Percentiles rank a stretch among this genome's conserved stretches.
Evolutionary conservation across 1,140 invertebrate genomes (phyloP).

Genomic region (Lutraria rhynchaena): DNA sequence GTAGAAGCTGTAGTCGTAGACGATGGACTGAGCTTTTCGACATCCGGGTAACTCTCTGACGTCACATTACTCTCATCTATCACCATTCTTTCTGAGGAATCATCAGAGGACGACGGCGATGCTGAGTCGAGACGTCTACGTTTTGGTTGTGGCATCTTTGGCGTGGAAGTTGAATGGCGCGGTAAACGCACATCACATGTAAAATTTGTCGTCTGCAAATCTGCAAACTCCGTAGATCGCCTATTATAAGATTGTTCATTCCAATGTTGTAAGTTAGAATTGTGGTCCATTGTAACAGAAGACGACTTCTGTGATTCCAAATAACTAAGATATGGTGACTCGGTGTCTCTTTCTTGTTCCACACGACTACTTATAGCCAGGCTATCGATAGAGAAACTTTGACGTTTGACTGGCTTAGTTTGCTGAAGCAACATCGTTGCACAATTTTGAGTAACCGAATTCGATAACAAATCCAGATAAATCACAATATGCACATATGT

Average conservation of each 20-base stretch:
- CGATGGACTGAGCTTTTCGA: constrained; percentile 26
- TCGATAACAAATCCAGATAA: background rate
- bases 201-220: background rate
- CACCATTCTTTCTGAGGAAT: constrained; percentile 34
- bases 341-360: constrained; percentile 1
- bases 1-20: background rate
- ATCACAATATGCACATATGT: background rate
- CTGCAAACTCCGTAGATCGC: no score
- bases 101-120: constrained; percentile 31
- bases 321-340: constrained; percentile 13
- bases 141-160: constrained; percentile 32
- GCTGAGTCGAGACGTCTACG: constrained; percentile 38
- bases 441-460: background rate
- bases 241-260: background rate
- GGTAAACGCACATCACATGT: background rate
- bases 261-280: constrained; percentile 2
- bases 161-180: constrained; percentile 33
- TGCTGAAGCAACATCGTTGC: constrained; percentile 28
- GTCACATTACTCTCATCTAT: constrained; percentile 21
- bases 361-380: constrained; percentile 49
- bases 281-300: background rate
- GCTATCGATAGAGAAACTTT: constrained; percentile 56
- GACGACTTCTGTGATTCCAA: background rate
- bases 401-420: constrained; percentile 24
- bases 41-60: background rate